Evolutionary conservation across 2,888 invertebrate species (phyloP).

Genomic region (Melanostoma scalare): DNA sequence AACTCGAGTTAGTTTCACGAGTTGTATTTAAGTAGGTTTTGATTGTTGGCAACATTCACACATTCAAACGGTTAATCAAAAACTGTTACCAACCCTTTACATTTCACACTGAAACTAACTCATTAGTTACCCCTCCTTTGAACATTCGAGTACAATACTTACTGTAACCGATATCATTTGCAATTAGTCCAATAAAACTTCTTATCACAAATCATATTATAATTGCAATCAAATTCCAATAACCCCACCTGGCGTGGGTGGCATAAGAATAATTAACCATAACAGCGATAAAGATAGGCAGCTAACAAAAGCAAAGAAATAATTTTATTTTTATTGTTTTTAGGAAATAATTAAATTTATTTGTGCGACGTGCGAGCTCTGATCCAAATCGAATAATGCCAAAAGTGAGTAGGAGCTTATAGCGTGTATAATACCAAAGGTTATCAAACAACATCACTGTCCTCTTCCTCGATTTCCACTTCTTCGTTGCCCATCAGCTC

Average conservation of each 20-base stretch:
- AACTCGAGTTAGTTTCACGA: no score
- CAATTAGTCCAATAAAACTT: not conserved
- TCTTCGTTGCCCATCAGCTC: conserved; percentile 65
- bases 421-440: not conserved
- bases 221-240: conserved; percentile 38
- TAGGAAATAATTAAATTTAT: conserved; percentile 20
- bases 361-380: not conserved
- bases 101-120: no score
- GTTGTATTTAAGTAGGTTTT: no score
- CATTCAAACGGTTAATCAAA: no score
- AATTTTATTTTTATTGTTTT: conserved; percentile 4
- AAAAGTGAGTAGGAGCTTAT: no score
- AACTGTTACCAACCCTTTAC: no score
- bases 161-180: no score
- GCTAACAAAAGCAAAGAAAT: not conserved
- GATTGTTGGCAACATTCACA: no score
- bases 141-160: no score
- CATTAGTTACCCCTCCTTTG: no score
- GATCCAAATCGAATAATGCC: not conserved
- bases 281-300: not conserved
- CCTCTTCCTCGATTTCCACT: conserved; percentile 45
- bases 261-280: not conserved
- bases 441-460: conserved; percentile 26
- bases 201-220: conserved; percentile 59
- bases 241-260: conserved; percentile 5